Conservation (phyloP, 2,797 vertebrate species). For the Adelosebastes latens region DNA sequence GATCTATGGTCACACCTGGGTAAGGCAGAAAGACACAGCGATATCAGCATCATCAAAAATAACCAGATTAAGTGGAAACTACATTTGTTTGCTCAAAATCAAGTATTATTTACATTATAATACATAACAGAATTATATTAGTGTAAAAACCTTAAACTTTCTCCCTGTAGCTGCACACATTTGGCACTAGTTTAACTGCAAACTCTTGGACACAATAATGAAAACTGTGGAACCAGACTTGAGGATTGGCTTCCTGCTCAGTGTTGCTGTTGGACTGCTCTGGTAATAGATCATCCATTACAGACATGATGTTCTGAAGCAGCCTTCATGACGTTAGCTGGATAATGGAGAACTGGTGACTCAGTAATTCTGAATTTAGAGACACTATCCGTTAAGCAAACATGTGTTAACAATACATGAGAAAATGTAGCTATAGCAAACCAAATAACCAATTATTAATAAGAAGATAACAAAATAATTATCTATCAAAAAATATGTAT, state of each 20-base stretch:
- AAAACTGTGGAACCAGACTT: not conserved
- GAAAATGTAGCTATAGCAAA: not conserved
- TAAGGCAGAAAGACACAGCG: not conserved
- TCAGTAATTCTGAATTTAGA: not conserved
- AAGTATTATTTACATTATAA: not conserved
- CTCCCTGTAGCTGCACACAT: not conserved
- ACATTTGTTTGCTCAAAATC: not conserved
- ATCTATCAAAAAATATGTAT: not conserved
- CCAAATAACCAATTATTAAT: not conserved
- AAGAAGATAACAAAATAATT: not conserved
- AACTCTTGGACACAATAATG: not conserved
- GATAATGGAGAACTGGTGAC: not conserved
- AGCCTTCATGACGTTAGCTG: not conserved
- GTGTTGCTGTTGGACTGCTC: not conserved
- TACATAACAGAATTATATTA: not conserved
- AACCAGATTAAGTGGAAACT: not conserved
- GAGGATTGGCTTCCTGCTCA: not conserved
- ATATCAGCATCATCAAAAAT: not conserved
- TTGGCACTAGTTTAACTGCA: not conserved
- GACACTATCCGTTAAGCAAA: not conserved
- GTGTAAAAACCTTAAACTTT: not conserved
- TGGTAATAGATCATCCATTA: not conserved
- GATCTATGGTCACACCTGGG: conserved; percentile 1
- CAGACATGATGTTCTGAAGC: not conserved
- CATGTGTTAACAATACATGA: not conserved